phyloP scores from a whole-genome alignment of 2,113 vertebrate species.

The Hemiprocne comata region DNA sequence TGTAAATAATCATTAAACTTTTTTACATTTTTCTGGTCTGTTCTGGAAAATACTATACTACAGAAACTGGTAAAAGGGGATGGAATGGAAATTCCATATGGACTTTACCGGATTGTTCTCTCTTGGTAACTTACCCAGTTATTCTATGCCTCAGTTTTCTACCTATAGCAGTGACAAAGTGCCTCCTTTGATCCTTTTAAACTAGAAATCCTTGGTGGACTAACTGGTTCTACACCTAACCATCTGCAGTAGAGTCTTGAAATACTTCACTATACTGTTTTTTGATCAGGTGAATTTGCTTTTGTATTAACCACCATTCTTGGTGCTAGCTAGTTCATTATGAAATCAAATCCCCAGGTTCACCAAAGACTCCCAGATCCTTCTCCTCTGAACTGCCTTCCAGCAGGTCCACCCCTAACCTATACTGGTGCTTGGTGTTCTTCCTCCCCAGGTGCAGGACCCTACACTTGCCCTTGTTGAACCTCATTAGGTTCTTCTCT shows the following conservation, averaged over 20 bases:
- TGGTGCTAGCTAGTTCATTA: not conserved
- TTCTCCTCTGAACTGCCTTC: no score
- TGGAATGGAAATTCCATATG: not conserved
- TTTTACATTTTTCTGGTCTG: not conserved
- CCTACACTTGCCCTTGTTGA: no score
- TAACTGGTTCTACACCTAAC: not conserved
- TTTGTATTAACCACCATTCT: not conserved
- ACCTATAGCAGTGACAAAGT: not conserved
- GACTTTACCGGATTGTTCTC: not conserved
- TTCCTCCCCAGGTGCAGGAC: no score
- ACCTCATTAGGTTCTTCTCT: no score
- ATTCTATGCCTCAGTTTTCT: not conserved
- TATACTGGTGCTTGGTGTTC: no score
- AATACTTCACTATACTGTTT: not conserved
- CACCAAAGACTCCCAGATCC: rapidly evolving
- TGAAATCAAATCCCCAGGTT: not conserved
- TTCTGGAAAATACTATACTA: not conserved
- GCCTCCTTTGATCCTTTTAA: not conserved
- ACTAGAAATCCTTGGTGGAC: not conserved
- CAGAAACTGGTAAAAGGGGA: not conserved
- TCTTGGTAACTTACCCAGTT: not conserved
- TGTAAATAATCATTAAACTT: conserved; percentile 63
- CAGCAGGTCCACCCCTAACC: no score
- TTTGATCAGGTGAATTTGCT: not conserved
- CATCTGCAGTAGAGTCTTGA: not conserved